A percentile compares a stretch with the other conserved stretches of the same genome.
phyloP scores from a whole-genome alignment of 2,797 vertebrate species.

The Sebastiscus albofasciatus region DNA sequence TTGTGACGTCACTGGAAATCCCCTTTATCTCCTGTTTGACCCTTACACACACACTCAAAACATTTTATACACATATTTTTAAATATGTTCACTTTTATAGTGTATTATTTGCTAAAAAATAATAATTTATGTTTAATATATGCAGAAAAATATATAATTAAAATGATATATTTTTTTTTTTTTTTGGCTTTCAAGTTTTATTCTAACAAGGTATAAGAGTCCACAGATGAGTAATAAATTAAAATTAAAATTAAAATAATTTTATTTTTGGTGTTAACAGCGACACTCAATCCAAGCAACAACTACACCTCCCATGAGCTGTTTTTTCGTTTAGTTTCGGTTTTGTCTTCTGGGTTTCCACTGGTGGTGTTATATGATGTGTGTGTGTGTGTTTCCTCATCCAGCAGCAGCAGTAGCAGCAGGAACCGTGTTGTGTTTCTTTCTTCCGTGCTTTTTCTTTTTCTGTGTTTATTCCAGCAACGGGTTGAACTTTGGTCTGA shows the following conservation, averaged over 20 bases:
- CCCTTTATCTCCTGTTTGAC: conserved; percentile 47
- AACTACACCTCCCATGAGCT: not conserved
- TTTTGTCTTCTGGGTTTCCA: conserved; percentile 47
- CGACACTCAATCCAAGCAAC: too few species aligned
- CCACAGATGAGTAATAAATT: too few species aligned
- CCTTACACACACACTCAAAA: not conserved
- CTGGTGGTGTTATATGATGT: not conserved
- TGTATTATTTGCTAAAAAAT: not conserved
- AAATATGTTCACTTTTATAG: not conserved
- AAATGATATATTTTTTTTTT: not conserved
- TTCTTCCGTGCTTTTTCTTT: not conserved
- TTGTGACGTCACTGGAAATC: conserved; percentile 79
- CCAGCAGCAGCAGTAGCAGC: not conserved
- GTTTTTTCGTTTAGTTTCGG: conserved; percentile 57
- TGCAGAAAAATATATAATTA: not conserved
- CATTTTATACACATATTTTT: not conserved
- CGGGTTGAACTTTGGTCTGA: not conserved
- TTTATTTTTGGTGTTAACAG: not conserved
- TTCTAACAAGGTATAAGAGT: not conserved
- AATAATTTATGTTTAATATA: not conserved
- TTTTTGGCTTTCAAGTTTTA: too few species aligned
- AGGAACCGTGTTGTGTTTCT: not conserved
- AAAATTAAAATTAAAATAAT: too few species aligned
- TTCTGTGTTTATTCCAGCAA: not conserved
- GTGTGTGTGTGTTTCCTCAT: conserved; percentile 26